These are phyloP conservation scores for Ginglymostoma cirratum DNA, from an alignment of 2,113 vertebrate species.

Conservation along the genomic window DNA sequence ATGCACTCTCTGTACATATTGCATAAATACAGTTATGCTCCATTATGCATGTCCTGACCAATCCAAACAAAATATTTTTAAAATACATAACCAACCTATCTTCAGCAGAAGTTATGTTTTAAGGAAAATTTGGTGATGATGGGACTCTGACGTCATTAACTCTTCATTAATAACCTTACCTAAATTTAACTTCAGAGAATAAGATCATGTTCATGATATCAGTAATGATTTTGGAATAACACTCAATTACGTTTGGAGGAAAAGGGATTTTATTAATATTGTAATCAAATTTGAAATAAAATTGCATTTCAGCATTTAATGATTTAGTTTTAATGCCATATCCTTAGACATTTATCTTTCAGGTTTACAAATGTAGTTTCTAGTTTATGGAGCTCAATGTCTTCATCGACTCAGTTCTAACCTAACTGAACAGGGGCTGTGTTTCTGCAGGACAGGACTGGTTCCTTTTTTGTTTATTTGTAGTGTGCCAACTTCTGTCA, in stretches of 20 bases:
- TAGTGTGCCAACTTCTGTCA: not conserved
- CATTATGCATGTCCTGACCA: not conserved
- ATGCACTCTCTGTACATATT: not conserved
- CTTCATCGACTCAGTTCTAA: not conserved
- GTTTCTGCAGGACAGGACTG: not conserved
- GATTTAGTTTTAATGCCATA: not conserved
- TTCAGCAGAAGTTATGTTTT: not conserved
- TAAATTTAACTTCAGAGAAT: not conserved
- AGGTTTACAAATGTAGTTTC: not conserved
- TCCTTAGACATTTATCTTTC: not conserved
- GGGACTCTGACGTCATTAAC: not conserved
- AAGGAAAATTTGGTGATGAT: not conserved
- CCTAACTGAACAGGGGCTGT: not conserved
- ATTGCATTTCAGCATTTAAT: not conserved
- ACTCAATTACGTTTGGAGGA: not conserved
- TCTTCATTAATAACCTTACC: not conserved
- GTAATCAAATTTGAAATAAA: conserved; percentile 2
- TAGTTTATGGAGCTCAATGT: not conserved
- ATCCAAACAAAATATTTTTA: not conserved
- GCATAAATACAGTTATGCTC: not conserved
- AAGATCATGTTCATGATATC: not conserved
- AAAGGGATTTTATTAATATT: not conserved
- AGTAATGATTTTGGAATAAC: not conserved
- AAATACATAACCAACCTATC: not conserved
- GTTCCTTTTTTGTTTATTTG: not conserved